Evolutionary conservation across 2,888 invertebrate species (phyloP).

Genomic region (Boloria euphrosyne): DNA sequence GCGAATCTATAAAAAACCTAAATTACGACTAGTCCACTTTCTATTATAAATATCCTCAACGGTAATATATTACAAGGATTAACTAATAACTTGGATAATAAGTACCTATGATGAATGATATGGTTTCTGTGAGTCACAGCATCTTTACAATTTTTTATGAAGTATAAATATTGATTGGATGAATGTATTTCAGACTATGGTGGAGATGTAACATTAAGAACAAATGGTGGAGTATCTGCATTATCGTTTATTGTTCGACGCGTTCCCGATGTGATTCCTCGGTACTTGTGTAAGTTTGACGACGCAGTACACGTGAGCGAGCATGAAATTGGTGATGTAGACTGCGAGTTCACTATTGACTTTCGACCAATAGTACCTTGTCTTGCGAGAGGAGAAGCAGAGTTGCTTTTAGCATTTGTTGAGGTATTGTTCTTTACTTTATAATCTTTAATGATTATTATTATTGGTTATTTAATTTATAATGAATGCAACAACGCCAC

Average conservation of each 20-base stretch:
- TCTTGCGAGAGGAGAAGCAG: constrained; percentile 85
- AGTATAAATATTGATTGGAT: no score
- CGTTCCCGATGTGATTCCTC: constrained; percentile 90
- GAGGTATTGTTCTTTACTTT: constrained; percentile 67
- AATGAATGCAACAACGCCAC: no score
- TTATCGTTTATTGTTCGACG: constrained; percentile 91
- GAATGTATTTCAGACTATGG: constrained; percentile 82
- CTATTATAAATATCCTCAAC: no score
- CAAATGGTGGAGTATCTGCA: constrained; percentile 91
- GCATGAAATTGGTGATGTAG: constrained; percentile 92
- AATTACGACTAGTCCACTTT: no score
- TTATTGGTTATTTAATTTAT: no score
- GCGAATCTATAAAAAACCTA: no score
- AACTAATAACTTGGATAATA: no score
- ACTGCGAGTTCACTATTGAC: constrained; percentile 87
- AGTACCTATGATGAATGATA: no score
- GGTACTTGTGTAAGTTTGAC: constrained; percentile 87
- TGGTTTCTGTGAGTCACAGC: no score
- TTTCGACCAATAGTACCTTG: constrained; percentile 84
- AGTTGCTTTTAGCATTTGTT: constrained; percentile 86
- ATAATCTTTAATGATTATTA: no score
- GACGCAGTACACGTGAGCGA: constrained; percentile 90
- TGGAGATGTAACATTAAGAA: constrained; percentile 90
- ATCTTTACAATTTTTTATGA: no score
- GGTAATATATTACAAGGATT: no score